Percentiles rank a stretch among this genome's conserved stretches.
Conservation (phyloP, 1,140 invertebrate species). For the Drosophila funebris region DNA sequence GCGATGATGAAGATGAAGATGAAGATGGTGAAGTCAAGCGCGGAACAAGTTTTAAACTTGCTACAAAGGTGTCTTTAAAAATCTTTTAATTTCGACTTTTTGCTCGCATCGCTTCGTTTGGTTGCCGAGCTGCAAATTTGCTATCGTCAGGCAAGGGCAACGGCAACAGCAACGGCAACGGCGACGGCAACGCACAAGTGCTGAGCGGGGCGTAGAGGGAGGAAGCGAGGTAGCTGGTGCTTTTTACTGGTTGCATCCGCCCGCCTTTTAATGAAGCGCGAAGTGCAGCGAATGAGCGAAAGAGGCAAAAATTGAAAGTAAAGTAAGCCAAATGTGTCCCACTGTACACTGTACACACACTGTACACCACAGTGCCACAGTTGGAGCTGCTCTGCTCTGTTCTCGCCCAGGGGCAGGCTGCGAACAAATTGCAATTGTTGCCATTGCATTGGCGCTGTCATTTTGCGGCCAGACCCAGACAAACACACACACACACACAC, state of each 20-base stretch:
- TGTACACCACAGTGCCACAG: not conserved
- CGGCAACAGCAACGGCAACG: no score
- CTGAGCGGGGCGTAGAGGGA: not conserved
- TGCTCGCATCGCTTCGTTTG: constrained; percentile 32
- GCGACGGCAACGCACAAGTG: not conserved
- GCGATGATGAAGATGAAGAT: constrained; percentile 27
- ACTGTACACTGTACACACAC: constrained; percentile 23
- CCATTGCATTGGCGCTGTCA: constrained; percentile 79
- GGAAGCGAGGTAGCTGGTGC: constrained; percentile 12
- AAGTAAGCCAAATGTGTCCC: constrained; percentile 37
- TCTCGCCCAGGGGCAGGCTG: constrained; percentile 73
- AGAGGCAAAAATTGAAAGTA: constrained; percentile 58
- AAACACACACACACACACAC: not conserved
- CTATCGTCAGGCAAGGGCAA: constrained; percentile 44
- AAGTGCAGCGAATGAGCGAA: constrained; percentile 74
- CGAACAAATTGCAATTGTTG: constrained; percentile 84
- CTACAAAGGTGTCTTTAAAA: constrained; percentile 81
- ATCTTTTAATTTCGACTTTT: constrained; percentile 78
- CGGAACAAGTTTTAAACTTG: constrained; percentile 80
- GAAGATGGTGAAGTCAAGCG: constrained; percentile 55
- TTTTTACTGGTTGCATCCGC: constrained; percentile 62
- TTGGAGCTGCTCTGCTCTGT: constrained; percentile 20
- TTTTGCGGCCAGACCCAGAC: constrained; percentile 50
- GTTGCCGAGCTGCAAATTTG: constrained; percentile 70
- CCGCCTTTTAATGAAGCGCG: constrained; percentile 83